phyloP scores from a whole-genome alignment of 2,797 vertebrate genomes.

The Hafferia zeledoni region DNA sequence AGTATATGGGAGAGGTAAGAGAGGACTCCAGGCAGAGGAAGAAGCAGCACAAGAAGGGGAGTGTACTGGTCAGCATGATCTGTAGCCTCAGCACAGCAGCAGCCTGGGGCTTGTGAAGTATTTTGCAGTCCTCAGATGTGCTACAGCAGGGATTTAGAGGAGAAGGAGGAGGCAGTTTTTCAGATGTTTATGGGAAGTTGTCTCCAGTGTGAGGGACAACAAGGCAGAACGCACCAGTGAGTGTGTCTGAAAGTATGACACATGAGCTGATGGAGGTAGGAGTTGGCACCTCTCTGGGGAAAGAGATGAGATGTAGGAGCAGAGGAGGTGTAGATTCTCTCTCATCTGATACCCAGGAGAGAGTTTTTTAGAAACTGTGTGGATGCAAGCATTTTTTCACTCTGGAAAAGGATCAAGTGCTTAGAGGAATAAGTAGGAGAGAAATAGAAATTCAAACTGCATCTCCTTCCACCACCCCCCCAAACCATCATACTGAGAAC shows the following conservation, averaged over 20 bases:
- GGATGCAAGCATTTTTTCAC: neutral
- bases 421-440: neutral
- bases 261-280: neutral
- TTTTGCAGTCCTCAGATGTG: neutral
- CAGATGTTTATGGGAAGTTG: neutral
- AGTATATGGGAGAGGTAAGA: neutral
- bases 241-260: neutral
- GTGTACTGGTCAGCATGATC: neutral
- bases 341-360: neutral
- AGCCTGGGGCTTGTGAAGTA: neutral
- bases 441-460: neutral
- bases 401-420: neutral
- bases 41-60: neutral
- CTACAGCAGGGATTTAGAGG: neutral
- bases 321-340: neutral
- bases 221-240: neutral
- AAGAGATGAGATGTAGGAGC: neutral
- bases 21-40: neutral
- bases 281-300: neutral
- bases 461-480: neutral
- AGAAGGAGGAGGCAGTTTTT: neutral
- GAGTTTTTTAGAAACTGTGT: neutral
- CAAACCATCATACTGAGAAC: fast-evolving
- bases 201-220: neutral
- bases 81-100: fast-evolving